Conservation (phyloP, 1,140 invertebrate genomes). For the Solenopsis invicta region DNA sequence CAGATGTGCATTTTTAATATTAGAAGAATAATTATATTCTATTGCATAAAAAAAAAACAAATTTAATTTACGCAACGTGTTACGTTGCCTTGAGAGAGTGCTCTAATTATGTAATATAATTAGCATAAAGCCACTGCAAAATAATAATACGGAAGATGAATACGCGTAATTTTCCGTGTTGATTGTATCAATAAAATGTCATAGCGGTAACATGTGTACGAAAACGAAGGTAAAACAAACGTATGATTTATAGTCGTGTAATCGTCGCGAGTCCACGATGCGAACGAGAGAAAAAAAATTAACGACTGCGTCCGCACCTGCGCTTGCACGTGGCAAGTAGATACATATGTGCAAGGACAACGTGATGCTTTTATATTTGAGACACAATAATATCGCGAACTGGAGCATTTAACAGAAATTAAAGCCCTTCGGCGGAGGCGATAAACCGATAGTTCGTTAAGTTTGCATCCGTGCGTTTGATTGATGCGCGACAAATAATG, state of each 20-base stretch:
- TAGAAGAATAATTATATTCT: constrained; percentile 2
- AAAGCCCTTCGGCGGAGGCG: not conserved
- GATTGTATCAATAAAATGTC: constrained; percentile 56
- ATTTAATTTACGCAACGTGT: not conserved
- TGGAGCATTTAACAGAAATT: constrained; percentile 30
- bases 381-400: not conserved
- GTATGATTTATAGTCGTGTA: constrained; percentile 58
- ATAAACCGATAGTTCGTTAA: not conserved
- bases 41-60: not conserved
- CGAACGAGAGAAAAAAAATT: constrained; percentile 41
- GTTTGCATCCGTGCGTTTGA: constrained; percentile 1
- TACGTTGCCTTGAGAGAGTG: not conserved
- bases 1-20: not conserved
- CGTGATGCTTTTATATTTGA: constrained; percentile 24
- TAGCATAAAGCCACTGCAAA: constrained; percentile 15
- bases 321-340: constrained; percentile 51
- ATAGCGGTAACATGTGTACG: constrained; percentile 14
- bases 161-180: not conserved
- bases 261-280: constrained; percentile 48
- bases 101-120: constrained; percentile 24
- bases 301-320: constrained; percentile 57
- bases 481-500: not conserved
- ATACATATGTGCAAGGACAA: constrained; percentile 23
- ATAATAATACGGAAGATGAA: constrained; percentile 26
- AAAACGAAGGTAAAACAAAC: constrained; percentile 38